Evolutionary conservation across 1,140 invertebrate genomes (phyloP).

Genomic region (Calosoma granatense): DNA sequence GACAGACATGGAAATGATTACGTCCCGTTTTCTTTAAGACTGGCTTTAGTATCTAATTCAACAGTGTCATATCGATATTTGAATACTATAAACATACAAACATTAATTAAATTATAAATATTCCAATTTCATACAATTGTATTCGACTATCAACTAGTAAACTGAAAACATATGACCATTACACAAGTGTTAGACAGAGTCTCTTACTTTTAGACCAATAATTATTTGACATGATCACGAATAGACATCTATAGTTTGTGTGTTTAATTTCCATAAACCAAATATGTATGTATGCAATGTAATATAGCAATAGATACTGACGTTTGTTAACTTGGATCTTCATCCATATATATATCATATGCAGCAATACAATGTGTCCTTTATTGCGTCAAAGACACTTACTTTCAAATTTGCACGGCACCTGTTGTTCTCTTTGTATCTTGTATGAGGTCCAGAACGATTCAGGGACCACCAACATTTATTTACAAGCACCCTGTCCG

Average conservation of each 20-base stretch:
- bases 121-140: too few relatives aligned
- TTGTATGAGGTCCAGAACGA: not conserved
- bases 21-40: too few relatives aligned
- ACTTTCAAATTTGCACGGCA: not conserved
- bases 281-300: not conserved
- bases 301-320: not conserved
- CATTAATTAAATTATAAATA: too few relatives aligned
- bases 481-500: too few relatives aligned
- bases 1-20: too few relatives aligned
- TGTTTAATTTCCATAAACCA: not conserved
- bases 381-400: not conserved
- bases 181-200: not conserved
- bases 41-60: too few relatives aligned
- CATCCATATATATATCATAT: not conserved
- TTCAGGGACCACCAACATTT: not conserved
- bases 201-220: constrained; percentile 2
- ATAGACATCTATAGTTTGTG: constrained; percentile 2
- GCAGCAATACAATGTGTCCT: not conserved
- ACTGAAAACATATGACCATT: constrained; percentile 4
- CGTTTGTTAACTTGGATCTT: not conserved
- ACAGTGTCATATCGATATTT: not conserved
- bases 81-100: constrained; percentile 4
- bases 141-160: not conserved
- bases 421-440: not conserved
- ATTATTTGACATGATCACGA: constrained; percentile 3